phyloP scores from a whole-genome alignment of 2,888 invertebrate species.

The Lycophotia porphyrea region DNA sequence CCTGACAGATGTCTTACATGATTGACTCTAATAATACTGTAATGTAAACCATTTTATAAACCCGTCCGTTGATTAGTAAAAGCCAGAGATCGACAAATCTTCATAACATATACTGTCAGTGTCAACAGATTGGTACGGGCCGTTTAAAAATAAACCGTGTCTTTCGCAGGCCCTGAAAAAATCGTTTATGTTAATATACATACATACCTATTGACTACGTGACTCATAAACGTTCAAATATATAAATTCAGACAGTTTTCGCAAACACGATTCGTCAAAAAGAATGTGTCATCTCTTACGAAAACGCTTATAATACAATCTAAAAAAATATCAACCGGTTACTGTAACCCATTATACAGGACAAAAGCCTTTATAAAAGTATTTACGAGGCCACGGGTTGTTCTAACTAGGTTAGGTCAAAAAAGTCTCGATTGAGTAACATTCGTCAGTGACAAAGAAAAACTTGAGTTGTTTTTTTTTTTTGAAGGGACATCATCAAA shows the following conservation, averaged over 20 bases:
- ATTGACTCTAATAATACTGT: background rate
- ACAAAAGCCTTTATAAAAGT: background rate
- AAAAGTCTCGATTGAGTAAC: too few relatives aligned
- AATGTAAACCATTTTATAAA: slow-evolving; percentile 12
- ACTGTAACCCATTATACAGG: background rate
- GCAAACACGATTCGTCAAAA: slow-evolving; percentile 5
- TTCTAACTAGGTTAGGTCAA: too few relatives aligned
- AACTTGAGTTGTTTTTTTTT: too few relatives aligned
- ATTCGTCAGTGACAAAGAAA: too few relatives aligned
- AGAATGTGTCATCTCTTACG: slow-evolving; percentile 36
- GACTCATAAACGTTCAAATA: slow-evolving; percentile 46
- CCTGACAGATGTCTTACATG: background rate
- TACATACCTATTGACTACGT: slow-evolving; percentile 27
- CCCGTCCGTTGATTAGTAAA: background rate
- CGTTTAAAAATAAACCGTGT: slow-evolving; percentile 41
- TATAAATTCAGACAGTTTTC: slow-evolving; percentile 30
- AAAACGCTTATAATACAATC: background rate
- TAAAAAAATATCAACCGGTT: background rate
- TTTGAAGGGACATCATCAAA: too few relatives aligned
- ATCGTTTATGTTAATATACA: slow-evolving; percentile 35
- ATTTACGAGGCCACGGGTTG: too few relatives aligned
- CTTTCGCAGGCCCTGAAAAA: slow-evolving; percentile 38
- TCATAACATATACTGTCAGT: background rate
- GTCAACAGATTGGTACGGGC: slow-evolving; percentile 2
- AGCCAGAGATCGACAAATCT: background rate